Evolutionary conservation across 1,140 invertebrate genomes (phyloP), one percentile per base, ranked within the genome.

Genomic region (Epicauta chinensis): DNA sequence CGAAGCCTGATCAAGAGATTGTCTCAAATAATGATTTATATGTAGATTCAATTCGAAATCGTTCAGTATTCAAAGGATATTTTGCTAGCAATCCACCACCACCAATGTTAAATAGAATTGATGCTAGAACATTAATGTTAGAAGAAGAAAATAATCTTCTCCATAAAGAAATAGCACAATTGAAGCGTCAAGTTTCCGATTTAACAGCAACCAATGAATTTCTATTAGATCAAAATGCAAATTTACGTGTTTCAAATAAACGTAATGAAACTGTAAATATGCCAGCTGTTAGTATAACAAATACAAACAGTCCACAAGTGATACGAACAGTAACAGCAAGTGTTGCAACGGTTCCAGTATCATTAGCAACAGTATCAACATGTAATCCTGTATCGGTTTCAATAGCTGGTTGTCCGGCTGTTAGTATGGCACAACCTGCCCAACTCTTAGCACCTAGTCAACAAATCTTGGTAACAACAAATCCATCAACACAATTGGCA

Each of bases 181-280:
- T 89, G 39, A 86, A 86, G 66, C 84, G 84, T 59, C 79, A 68
- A 61, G 65, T 69, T 6, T 66, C 77, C 23, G 84, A 87, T 65
- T 65, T 89, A 38, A 83, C 81, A n/a, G 84, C 86, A 4, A 86
- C 87, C 2, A 90, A 89, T 68, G 86, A 89, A 65, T 88, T 89
- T 66, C 73, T 91, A 0, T 64, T 90, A 39, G 85, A 88, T 58
- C 87, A 91, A 71, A 91, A 90, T 69, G 86, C 86, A 7, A 81
- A 86, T 39, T 70, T 89, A 45, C 74, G 87, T 39, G 76, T 87
- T 51, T 78, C 78, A 17, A 82, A 80, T 52, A 80, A 81, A 52
- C 67, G 73, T 17, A 77, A 69, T 45, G 64, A 71, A 16, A 70
- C 77, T 7, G 78, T 80, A 1, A 77, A 75, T 13, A 73, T 81